phyloP scores from a whole-genome alignment of 2,888 invertebrate genomes.

The Lycaena phlaeas region DNA sequence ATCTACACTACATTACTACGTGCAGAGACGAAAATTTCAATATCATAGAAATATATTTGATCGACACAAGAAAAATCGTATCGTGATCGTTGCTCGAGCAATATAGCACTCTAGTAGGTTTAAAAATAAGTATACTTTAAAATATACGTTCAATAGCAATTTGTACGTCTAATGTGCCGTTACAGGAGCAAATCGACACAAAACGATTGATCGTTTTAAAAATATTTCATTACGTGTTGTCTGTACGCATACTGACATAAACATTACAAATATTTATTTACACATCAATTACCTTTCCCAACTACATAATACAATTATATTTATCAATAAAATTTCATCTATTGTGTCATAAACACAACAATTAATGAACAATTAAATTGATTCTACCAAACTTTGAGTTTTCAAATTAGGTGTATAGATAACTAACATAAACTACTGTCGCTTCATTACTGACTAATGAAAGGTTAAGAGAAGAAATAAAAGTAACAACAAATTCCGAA shows the following conservation, averaged over 20 bases:
- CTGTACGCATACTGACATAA: too few relatives aligned
- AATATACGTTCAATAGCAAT: too few relatives aligned
- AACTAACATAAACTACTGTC: background rate
- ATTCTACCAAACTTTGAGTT: background rate
- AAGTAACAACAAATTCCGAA: slow-evolving; percentile 23
- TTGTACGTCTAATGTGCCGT: too few relatives aligned
- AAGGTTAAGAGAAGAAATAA: background rate
- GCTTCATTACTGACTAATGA: background rate
- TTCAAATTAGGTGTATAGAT: background rate
- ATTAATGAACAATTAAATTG: background rate
- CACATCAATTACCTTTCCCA: background rate
- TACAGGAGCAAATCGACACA: too few relatives aligned
- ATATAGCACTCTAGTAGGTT: too few relatives aligned
- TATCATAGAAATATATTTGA: too few relatives aligned
- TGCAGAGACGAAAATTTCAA: background rate
- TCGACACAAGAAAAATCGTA: too few relatives aligned
- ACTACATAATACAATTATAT: background rate
- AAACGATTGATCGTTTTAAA: too few relatives aligned
- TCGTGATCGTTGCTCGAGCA: too few relatives aligned
- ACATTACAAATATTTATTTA: background rate
- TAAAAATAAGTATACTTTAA: too few relatives aligned
- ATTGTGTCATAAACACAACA: background rate
- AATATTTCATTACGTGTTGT: too few relatives aligned
- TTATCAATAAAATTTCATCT: background rate
- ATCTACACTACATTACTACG: background rate